Percentiles rank a stretch among this genome's conserved stretches.
Conservation (phyloP, 2,113 vertebrate species). For the Sinosuthora webbiana region DNA sequence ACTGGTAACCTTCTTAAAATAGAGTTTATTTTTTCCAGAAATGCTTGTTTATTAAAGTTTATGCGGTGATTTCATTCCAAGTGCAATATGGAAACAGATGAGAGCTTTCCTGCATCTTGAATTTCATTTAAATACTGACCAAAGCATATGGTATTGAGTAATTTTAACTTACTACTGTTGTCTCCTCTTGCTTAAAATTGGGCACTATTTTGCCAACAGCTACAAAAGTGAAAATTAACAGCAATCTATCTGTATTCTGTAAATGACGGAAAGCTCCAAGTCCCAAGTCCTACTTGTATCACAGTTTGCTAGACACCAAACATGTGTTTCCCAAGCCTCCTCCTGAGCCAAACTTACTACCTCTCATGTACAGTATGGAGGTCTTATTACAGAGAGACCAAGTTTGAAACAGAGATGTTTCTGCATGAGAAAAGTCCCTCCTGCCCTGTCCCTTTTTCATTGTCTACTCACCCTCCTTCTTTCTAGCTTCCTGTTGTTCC, state of each 20-base stretch:
- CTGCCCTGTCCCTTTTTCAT: not conserved
- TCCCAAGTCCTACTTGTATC: not conserved
- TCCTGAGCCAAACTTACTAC: not conserved
- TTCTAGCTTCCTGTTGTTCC: not conserved
- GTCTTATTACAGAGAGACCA: not conserved
- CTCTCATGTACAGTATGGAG: not conserved
- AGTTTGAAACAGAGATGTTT: not conserved
- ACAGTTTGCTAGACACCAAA: not conserved
- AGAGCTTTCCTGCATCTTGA: not conserved
- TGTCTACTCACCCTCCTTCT: not conserved
- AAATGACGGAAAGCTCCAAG: not conserved
- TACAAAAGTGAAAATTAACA: not conserved
- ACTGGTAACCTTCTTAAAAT: not conserved
- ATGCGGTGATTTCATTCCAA: not conserved
- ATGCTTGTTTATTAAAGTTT: not conserved
- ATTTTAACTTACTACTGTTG: not conserved
- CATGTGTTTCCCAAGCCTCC: not conserved
- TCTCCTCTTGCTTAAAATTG: not conserved
- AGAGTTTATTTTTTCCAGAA: not conserved
- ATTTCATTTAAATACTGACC: not conserved
- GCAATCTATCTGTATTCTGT: not conserved
- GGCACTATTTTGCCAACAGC: not conserved
- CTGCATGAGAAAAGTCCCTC: not conserved
- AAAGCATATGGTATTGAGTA: not conserved
- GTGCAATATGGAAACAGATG: not conserved